phyloP scores from a whole-genome alignment of 2,113 vertebrate species.

The Myotis davidii region DNA sequence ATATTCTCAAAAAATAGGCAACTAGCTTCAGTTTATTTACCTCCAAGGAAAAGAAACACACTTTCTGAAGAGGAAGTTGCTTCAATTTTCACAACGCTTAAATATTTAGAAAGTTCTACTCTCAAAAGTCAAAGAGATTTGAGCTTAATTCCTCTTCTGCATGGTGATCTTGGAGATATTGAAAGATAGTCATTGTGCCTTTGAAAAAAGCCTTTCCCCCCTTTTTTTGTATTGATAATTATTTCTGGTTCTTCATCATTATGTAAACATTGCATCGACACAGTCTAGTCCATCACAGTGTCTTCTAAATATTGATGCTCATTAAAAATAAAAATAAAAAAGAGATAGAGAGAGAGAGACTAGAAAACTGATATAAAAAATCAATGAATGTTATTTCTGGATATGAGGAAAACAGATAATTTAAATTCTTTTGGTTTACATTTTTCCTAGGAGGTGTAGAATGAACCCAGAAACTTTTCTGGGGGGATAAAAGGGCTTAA shows the following conservation, averaged over 20 bases:
- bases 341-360: neutral
- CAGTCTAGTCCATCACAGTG: neutral
- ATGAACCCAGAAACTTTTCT: neutral
- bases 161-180: neutral
- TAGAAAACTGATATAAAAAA: neutral
- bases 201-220: neutral
- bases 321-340: neutral
- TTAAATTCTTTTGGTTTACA: neutral
- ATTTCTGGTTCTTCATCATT: neutral
- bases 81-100: neutral
- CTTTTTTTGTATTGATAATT: neutral
- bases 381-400: neutral
- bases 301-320: conserved; percentile 12
- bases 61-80: neutral
- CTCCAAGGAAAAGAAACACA: neutral
- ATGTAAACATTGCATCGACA: neutral
- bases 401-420: neutral
- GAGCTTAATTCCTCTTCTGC: neutral
- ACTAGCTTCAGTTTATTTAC: conserved; percentile 11
- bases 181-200: neutral
- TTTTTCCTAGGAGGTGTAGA: neutral
- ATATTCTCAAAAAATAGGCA: neutral
- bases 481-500: neutral
- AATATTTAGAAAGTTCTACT: neutral
- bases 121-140: neutral